These are phyloP conservation scores for Eristalinus aeneus DNA, from an alignment of 2,888 invertebrate species.

Conservation along the genomic window DNA sequence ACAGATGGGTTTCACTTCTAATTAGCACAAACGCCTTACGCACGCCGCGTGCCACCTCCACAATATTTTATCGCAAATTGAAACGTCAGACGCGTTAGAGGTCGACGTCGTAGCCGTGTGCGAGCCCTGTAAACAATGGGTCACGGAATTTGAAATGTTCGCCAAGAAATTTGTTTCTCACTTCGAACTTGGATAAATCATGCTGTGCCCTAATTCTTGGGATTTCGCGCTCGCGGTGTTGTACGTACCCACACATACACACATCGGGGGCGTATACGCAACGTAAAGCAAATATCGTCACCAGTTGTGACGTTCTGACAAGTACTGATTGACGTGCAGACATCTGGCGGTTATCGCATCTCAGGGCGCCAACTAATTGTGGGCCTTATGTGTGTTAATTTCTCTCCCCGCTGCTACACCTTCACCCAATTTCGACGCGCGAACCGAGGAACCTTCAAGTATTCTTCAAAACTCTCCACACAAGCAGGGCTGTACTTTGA, in stretches of 20 bases:
- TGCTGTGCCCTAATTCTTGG: not conserved
- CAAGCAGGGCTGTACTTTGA: slow-evolving; percentile 18
- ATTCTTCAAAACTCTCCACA: not conserved
- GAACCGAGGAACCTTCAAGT: not conserved
- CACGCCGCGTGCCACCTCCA: not conserved
- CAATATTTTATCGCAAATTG: not conserved
- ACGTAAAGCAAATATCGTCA: slow-evolving; percentile 36
- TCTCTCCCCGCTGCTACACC: not conserved
- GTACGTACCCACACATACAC: not conserved
- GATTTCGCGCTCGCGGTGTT: no score
- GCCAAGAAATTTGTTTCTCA: not conserved
- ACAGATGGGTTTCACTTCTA: not conserved
- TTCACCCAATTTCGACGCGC: no score
- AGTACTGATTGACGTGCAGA: slow-evolving; percentile 33
- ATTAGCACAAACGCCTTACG: not conserved
- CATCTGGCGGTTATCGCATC: slow-evolving; percentile 43
- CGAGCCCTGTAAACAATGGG: not conserved
- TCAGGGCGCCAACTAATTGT: not conserved
- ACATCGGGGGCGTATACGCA: slow-evolving; percentile 43
- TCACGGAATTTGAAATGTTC: not conserved
- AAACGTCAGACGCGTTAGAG: not conserved
- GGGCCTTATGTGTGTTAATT: slow-evolving; percentile 1
- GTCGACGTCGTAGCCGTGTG: not conserved
- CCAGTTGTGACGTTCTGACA: slow-evolving; percentile 28
- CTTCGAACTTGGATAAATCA: not conserved